phyloP scores from a whole-genome alignment of 2,888 invertebrate species.

The Drosophila pegasa region DNA sequence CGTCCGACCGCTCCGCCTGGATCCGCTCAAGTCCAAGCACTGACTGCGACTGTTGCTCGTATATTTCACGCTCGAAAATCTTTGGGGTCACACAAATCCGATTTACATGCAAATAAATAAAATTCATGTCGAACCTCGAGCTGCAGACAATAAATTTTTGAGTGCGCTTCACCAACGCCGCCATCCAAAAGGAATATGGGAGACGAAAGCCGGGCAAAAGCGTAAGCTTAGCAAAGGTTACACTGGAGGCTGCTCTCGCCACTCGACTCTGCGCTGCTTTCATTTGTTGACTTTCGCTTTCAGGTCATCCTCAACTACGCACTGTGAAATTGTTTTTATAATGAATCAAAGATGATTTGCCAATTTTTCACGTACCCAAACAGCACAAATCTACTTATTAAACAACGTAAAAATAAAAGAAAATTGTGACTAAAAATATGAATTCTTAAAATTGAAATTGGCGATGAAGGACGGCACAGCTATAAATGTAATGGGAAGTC shows the following conservation, averaged over 20 bases:
- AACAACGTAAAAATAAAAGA: neutral
- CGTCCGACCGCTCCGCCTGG: conserved; percentile 11
- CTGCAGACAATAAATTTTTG: conserved; percentile 80
- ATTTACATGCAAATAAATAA: conserved; percentile 84
- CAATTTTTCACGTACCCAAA: conserved; percentile 51
- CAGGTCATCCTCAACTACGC: conserved; percentile 35
- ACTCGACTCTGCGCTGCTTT: conserved; percentile 1
- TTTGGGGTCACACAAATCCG: conserved; percentile 81
- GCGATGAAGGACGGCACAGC: too few species aligned
- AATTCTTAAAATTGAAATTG: neutral
- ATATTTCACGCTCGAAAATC: conserved; percentile 75
- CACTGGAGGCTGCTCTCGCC: neutral
- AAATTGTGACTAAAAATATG: neutral
- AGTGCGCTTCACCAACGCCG: conserved; percentile 63
- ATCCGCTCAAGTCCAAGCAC: neutral
- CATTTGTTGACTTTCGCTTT: conserved; percentile 25
- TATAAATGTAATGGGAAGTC: too few species aligned
- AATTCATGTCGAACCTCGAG: conserved; percentile 79
- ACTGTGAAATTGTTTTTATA: conserved; percentile 71
- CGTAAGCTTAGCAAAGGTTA: conserved; percentile 2
- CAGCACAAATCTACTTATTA: neutral
- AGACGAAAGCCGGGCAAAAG: conserved; percentile 7
- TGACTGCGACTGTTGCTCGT: conserved; percentile 36
- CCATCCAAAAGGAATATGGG: conserved; percentile 16
- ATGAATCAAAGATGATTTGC: conserved; percentile 65